These are phyloP conservation scores for Emydoidea blandingii DNA, from an alignment of 2,797 vertebrate genomes.

Conservation along the genomic window DNA sequence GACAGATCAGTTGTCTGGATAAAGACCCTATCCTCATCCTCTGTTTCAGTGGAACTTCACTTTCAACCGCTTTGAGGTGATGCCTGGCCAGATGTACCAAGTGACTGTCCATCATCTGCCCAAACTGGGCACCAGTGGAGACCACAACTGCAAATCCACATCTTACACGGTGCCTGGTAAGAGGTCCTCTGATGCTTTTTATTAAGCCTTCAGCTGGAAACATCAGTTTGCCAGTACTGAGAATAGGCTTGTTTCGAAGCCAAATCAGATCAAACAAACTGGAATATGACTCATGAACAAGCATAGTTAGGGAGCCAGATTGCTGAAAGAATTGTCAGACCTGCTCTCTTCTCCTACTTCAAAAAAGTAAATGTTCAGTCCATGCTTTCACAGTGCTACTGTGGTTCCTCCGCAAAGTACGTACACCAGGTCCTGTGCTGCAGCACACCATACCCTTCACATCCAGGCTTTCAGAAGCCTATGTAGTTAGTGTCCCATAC, in stretches of 20 bases:
- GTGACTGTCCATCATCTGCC: constrained; percentile 84
- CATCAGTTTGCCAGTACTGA: not conserved
- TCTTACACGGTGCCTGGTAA: constrained; percentile 77
- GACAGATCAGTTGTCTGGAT: not conserved
- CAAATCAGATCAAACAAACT: not conserved
- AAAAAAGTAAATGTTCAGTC: not conserved
- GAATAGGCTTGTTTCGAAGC: not conserved
- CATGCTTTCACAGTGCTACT: fast-evolving
- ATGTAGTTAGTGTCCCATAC: not conserved
- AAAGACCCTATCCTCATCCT: not conserved
- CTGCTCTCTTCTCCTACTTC: not conserved
- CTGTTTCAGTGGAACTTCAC: constrained; percentile 81
- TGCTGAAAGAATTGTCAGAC: not conserved
- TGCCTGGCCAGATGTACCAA: constrained; percentile 80
- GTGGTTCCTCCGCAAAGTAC: not conserved
- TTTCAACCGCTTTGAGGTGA: constrained; percentile 83
- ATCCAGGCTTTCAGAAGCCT: not conserved
- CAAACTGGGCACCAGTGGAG: constrained; percentile 71
- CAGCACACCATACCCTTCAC: not conserved
- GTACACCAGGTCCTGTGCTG: fast-evolving
- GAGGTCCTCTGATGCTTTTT: not conserved
- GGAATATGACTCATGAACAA: not conserved
- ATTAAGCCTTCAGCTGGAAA: not conserved
- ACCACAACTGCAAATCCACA: constrained; percentile 76
- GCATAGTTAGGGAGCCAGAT: not conserved